These are phyloP conservation scores for Ceyx erithaca DNA, from an alignment of 2,797 vertebrate species.

Conservation along the genomic window DNA sequence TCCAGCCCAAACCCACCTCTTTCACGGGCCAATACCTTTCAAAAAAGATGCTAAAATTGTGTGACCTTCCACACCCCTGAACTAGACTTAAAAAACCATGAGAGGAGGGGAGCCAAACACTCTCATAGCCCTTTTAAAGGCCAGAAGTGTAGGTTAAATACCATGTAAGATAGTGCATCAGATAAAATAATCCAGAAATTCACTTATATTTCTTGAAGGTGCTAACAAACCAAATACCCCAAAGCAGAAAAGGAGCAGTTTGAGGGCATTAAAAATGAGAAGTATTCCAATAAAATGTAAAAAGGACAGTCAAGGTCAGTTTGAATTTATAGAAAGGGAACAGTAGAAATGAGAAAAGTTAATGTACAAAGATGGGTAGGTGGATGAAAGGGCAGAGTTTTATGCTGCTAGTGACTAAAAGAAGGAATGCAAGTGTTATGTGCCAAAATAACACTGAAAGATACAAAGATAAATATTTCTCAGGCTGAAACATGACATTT, in stretches of 20 bases:
- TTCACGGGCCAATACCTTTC: background rate
- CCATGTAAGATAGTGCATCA: background rate
- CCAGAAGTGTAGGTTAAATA: background rate
- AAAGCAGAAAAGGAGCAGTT: background rate
- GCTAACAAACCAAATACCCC: background rate
- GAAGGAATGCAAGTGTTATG: background rate
- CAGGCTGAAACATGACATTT: background rate
- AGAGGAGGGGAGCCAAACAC: fast-evolving
- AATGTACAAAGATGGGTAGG: background rate
- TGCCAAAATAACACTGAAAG: background rate
- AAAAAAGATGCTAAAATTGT: background rate
- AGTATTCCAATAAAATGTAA: background rate
- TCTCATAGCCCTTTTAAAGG: background rate
- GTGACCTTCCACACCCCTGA: background rate
- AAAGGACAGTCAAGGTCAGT: background rate
- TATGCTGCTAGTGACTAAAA: background rate
- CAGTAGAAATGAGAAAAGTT: background rate
- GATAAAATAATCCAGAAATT: background rate
- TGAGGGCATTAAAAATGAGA: background rate
- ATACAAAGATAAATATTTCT: background rate
- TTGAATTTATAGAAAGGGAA: background rate
- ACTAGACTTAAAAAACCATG: background rate
- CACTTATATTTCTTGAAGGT: background rate
- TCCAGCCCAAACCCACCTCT: background rate
- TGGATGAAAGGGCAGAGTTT: background rate